Evolutionary conservation across 1,140 invertebrate species (phyloP).

Genomic region (Rhopalosiphum padi): DNA sequence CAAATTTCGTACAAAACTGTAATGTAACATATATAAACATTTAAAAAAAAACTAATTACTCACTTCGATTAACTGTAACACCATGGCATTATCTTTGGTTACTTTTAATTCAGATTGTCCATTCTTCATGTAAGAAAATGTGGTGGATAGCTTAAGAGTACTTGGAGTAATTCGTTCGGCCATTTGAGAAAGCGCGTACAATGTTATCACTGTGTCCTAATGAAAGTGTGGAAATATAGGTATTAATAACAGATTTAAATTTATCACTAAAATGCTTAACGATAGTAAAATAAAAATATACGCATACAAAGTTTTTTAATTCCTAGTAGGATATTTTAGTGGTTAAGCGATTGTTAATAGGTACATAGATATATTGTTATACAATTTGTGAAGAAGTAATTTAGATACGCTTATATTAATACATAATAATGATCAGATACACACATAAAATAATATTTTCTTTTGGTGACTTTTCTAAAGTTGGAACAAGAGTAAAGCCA

Average conservation of each 20-base stretch:
- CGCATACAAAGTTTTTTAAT: background rate
- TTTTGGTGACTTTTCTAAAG: background rate
- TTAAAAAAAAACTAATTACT: background rate
- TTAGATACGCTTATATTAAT: background rate
- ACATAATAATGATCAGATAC: background rate
- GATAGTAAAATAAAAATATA: background rate
- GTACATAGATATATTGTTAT: background rate
- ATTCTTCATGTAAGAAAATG: constrained; percentile 67
- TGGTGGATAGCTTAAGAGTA: constrained; percentile 67
- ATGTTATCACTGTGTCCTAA: constrained; percentile 77
- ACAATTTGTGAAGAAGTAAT: background rate
- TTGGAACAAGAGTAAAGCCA: background rate
- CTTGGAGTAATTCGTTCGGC: constrained; percentile 70
- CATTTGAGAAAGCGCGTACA: constrained; percentile 76
- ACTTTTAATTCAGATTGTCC: constrained; percentile 72
- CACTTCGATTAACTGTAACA: constrained; percentile 77
- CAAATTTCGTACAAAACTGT: background rate
- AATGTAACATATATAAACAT: background rate
- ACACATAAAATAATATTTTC: background rate
- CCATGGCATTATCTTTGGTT: constrained; percentile 75
- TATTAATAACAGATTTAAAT: background rate
- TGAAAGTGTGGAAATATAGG: background rate
- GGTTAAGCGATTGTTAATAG: background rate
- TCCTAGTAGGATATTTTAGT: background rate
- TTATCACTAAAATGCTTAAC: background rate